Evolutionary conservation across 2,113 vertebrate species (phyloP).

Genomic region (Chunga burmeisteri): DNA sequence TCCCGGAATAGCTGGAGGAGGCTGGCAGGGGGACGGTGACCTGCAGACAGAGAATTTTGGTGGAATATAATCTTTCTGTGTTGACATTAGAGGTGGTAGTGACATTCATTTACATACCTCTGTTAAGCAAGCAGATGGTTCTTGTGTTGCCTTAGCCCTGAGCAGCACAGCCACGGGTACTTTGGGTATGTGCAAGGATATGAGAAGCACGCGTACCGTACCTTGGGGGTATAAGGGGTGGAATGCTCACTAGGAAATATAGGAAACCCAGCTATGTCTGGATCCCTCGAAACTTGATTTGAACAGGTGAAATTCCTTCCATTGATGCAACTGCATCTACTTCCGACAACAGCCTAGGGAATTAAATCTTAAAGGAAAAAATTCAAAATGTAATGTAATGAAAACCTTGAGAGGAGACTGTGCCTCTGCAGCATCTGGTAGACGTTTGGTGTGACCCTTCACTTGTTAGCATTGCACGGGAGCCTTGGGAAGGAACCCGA

Average conservation of each 20-base stretch:
- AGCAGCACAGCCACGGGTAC: background rate
- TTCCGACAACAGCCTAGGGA: background rate
- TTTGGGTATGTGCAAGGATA: background rate
- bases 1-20: background rate
- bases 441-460: slow-evolving; percentile 66
- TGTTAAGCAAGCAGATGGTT: background rate
- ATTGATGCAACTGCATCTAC: background rate
- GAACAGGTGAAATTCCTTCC: background rate
- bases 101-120: slow-evolving; percentile 43
- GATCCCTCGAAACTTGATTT: background rate
- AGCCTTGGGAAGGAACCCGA: slow-evolving; percentile 59
- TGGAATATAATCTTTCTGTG: slow-evolving; percentile 69
- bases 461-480: slow-evolving; percentile 48
- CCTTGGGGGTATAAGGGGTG: background rate
- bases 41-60: slow-evolving; percentile 61
- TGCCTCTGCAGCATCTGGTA: slow-evolving; percentile 58
- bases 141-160: background rate
- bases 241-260: background rate
- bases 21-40: slow-evolving; percentile 35
- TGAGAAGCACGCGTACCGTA: background rate
- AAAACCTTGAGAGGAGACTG: slow-evolving; percentile 54
- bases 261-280: background rate
- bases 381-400: background rate
- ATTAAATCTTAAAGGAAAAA: slow-evolving; percentile 39
- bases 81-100: slow-evolving; percentile 51